Evolutionary conservation across 2,797 vertebrate genomes (phyloP).

Genomic region (Mormyrus hasselquistii): DNA sequence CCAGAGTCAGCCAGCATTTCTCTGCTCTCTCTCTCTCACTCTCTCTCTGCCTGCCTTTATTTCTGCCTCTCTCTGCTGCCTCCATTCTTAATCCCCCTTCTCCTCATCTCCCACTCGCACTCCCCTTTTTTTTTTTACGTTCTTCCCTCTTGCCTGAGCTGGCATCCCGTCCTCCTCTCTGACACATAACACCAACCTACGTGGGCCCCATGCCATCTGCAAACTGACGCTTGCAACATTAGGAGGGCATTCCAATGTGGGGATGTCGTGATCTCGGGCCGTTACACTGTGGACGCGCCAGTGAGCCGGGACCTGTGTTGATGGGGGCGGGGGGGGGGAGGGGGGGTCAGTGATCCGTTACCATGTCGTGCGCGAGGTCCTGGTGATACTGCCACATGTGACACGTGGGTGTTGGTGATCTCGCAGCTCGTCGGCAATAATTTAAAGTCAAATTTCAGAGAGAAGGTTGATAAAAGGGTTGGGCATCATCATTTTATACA

Average conservation of each 20-base stretch:
- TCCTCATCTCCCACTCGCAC: not conserved
- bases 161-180: not conserved
- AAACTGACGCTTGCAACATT: not conserved
- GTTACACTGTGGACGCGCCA: not conserved
- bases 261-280: not conserved
- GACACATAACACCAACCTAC: conserved; percentile 1
- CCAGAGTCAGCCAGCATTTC: conserved; percentile 60
- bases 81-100: conserved; percentile 13
- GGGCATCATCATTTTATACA: not conserved
- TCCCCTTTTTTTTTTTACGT: conserved; percentile 44
- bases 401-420: not conserved
- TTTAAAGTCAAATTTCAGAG: not conserved
- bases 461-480: not conserved
- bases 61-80: not conserved
- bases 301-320: not conserved
- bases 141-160: not conserved
- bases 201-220: not conserved
- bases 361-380: not conserved
- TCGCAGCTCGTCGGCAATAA: not conserved
- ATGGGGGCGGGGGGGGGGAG: not conserved
- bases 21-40: conserved; percentile 34
- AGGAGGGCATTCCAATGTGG: not conserved
- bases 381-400: not conserved
- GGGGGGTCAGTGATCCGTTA: not conserved
- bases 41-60: conserved; percentile 34